Base-by-base conservation (phyloP, 2,797 vertebrate species). In the Anabacerthia variegaticeps region DNA sequence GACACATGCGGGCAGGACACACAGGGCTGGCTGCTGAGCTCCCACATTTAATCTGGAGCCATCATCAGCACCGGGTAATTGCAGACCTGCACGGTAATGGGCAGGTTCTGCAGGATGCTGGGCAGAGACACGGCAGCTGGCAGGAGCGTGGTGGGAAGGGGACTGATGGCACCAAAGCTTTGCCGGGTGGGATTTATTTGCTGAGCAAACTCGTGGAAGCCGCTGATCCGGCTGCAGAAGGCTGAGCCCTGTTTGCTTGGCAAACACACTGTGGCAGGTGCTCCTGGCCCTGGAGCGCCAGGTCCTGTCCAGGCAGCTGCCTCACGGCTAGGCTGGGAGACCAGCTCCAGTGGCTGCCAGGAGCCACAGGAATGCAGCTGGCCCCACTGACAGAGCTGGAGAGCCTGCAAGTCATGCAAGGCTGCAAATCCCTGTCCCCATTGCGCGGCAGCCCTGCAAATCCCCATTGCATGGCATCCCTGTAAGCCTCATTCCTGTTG, bases 161-260 rank as follows among this genome's bases (percentile, higher is more conserved):
- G 41, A 59, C 16, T 10, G 9, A 44, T 9, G 62, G 12, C 73
- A 56, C 81, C 55, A 3, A 32, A 43, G 81, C 65, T 52, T 17
- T 30, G 46, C 66, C 4, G 22, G 73, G 61, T 81, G 89, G 36
- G 9, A 77, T 92, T 84, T 93, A 61, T 95, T 93, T 95, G 88
- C 88, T 83, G 12, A 89, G 30, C 81, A 68, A 93, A 94, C 4
- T 13, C 36, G 5, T 12, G 16, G 4, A 63, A 46, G 67, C 41
- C 30, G 41, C 24, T 73, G 54, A 85, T 90, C 88, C 54, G 67
- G 88, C 67, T 79, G 61, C 61, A 48, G 67, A 36, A 61, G 74
- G 69, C 65, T 28, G 51, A 81, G 78, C 74, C 49, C 37, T 94
- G 85, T 93, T 94, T 94, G 82, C 78, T 52, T 1, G 24, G 86